Evolutionary conservation across 2,888 invertebrate genomes (phyloP).

Genomic region (Eutolmus rufibarbis): DNA sequence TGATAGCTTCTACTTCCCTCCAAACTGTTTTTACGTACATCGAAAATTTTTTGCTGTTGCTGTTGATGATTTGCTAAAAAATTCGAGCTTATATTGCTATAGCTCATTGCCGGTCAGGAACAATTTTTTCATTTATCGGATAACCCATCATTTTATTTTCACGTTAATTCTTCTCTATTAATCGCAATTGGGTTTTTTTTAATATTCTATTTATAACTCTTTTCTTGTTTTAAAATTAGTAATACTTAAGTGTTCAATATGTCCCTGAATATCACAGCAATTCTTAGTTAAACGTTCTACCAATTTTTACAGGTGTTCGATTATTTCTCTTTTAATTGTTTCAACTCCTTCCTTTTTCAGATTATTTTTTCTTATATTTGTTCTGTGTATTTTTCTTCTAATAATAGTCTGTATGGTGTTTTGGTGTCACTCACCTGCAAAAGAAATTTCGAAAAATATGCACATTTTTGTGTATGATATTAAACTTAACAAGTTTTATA

Average conservation of each 20-base stretch:
- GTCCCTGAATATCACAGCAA: slow-evolving; percentile 38
- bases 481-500: background rate
- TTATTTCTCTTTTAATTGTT: background rate
- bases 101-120: slow-evolving; percentile 39
- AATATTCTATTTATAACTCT: background rate
- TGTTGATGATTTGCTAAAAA: slow-evolving; percentile 33
- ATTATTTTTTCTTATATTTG: background rate
- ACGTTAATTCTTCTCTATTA: background rate
- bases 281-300: background rate
- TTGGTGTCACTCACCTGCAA: background rate
- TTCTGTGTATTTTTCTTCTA: background rate
- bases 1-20: slow-evolving; percentile 16
- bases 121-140: background rate
- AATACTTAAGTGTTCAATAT: slow-evolving; percentile 19
- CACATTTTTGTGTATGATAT: background rate
- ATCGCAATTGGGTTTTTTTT: background rate
- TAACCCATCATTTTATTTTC: background rate
- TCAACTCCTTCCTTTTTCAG: background rate
- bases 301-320: background rate
- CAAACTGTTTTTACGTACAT: slow-evolving; percentile 16
- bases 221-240: background rate
- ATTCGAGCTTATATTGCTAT: slow-evolving; percentile 38
- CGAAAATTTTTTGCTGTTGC: slow-evolving; percentile 2
- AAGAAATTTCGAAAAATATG: background rate
- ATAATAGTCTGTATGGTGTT: background rate